Evolutionary conservation across 2,797 vertebrate species (phyloP), one percentile per base, ranked within the genome.

Genomic region (Eleutherodactylus coqui): DNA sequence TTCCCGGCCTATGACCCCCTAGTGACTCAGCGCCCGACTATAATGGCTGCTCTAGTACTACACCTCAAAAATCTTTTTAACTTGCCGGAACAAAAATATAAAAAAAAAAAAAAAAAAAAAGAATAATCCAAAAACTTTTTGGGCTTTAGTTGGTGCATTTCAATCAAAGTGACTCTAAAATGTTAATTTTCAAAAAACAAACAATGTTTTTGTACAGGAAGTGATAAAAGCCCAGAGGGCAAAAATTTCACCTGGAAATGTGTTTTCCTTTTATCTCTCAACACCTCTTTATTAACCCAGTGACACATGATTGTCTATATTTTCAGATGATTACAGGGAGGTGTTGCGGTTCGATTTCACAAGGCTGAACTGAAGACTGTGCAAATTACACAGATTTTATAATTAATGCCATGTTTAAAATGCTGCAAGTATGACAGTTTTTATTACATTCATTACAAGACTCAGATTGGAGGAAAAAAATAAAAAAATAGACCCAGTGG

Each of bases 341-440:
- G 0, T 89, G 62, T 84, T 84, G 29, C 86, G 5, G 29, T 27
- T 49, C 47, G 55, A 0, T 49, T 79, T 86, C 72, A 64, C 87
- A 84, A 75, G 0, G 11, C 62, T 32, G 70, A 24, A 51, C 53
- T 62, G 77, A 0, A 76, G 27, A n/a, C 17, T 53, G 64, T 62
- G 32, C 79, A 82, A 72, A 38, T 85, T 45, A 84, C 13, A 87
- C 51, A 72, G 80, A 67, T 36, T 84, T 78, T 85, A 49, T 88
- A 80, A 80, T 82, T 72, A 84, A 8, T 4, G 27, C 38, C 75
- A 80, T 6, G 62, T 8, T 67, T 69, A 51, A 67, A 36, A 78
- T 41, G 21, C 60, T 58, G 16, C 19, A 58, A 60, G 36, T 72
- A 77, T 82, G 43, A 29, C 64, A 86, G 88, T 79, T 87, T 79